A percentile compares a stretch with the other conserved stretches of the same genome.
Evolutionary conservation across 2,888 invertebrate genomes (phyloP).

Genomic region (Amphipyra tragopoginis): DNA sequence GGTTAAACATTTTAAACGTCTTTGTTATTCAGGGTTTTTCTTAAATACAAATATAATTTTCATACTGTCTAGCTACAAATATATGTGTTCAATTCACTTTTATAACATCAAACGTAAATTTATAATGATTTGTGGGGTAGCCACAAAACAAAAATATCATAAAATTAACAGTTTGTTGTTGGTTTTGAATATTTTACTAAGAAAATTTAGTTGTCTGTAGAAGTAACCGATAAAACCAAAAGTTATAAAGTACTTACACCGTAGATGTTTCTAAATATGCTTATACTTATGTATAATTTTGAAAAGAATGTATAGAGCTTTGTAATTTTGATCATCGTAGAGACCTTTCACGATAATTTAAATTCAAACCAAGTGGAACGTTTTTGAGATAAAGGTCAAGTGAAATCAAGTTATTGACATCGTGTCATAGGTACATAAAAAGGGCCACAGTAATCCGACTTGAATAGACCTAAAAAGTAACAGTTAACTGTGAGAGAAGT

Average conservation of each 20-base stretch:
- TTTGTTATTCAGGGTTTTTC: too few species aligned
- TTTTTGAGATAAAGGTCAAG: conserved; percentile 8
- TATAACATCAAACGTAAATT: too few species aligned
- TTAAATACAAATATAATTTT: conserved; percentile 6
- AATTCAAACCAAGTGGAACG: conserved; percentile 30
- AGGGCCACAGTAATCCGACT: conserved; percentile 5
- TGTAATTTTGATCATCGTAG: conserved; percentile 7
- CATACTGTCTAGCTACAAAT: too few species aligned
- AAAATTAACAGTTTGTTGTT: too few species aligned
- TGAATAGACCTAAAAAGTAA: neutral
- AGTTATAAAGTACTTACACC: neutral
- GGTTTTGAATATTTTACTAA: too few species aligned
- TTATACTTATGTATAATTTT: conserved; percentile 1
- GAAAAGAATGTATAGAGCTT: conserved; percentile 1
- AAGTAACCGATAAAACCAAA: neutral
- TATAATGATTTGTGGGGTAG: too few species aligned
- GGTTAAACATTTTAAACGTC: too few species aligned
- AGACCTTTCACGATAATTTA: conserved; percentile 15
- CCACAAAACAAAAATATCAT: too few species aligned
- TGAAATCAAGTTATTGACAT: conserved; percentile 6
- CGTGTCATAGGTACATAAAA: conserved; percentile 5
- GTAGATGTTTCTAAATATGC: conserved; percentile 6
- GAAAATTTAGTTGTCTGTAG: neutral
- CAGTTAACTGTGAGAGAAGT: neutral
- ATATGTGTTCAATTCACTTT: too few species aligned